These are phyloP conservation scores for Arizona elegans DNA, from an alignment of 2,113 vertebrate species.

Conservation along the genomic window DNA sequence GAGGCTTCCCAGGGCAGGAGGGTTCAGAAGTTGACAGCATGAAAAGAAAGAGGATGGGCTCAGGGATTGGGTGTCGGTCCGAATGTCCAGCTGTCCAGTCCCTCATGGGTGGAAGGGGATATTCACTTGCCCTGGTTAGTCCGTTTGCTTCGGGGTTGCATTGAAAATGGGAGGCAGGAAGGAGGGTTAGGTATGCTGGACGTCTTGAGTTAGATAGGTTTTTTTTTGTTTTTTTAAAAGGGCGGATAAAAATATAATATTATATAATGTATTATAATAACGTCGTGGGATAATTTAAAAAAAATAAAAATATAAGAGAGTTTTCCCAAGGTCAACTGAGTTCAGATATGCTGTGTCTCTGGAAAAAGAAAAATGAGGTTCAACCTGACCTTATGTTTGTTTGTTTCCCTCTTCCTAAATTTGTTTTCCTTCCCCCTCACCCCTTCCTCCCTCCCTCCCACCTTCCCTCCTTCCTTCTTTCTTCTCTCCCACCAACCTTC, in stretches of 20 bases:
- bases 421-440: no score
- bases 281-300: background rate
- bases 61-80: background rate
- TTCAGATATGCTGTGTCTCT: slow-evolving; percentile 45
- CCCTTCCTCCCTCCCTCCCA: no score
- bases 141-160: slow-evolving; percentile 6
- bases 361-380: background rate
- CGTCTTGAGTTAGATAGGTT: background rate
- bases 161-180: background rate
- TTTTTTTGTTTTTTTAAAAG: no score
- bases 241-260: background rate
- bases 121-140: slow-evolving; percentile 2
- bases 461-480: no score
- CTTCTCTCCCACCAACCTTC: no score
- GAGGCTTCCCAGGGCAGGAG: slow-evolving; percentile 1
- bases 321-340: fast-evolving
- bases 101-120: slow-evolving; percentile 1
- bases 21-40: background rate
- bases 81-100: slow-evolving; percentile 24
- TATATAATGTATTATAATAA: background rate
- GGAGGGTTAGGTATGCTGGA: background rate
- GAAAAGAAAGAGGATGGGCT: background rate
- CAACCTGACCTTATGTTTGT: background rate
- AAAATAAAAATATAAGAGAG: background rate
- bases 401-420: background rate